phyloP scores from a whole-genome alignment of 2,113 vertebrate species.

The Ctenodactylus gundi region DNA sequence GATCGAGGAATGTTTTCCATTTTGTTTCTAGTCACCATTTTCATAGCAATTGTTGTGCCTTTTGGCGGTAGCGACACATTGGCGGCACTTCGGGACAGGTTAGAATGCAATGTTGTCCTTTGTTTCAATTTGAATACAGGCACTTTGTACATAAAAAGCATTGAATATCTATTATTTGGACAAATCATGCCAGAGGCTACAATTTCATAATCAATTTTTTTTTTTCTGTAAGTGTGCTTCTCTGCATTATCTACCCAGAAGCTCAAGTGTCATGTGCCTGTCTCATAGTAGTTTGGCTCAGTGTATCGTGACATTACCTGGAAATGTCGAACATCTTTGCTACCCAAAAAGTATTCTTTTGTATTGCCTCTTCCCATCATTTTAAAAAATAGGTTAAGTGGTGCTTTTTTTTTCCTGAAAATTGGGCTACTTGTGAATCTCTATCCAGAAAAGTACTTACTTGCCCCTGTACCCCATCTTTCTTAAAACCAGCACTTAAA shows the following conservation, averaged over 20 bases:
- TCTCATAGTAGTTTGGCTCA: background rate
- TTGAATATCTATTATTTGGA: conserved; percentile 28
- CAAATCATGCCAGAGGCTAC: background rate
- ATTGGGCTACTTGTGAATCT: background rate
- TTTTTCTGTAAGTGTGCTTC: conserved; percentile 30
- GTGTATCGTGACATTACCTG: background rate
- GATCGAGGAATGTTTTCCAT: background rate
- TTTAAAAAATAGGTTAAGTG: background rate
- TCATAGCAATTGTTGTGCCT: background rate
- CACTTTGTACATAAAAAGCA: background rate
- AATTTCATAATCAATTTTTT: conserved; percentile 1
- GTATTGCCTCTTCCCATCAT: background rate
- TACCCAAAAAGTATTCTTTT: background rate
- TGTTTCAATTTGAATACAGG: background rate
- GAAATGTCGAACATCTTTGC: background rate
- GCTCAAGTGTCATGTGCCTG: background rate
- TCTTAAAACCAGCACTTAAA: conserved; percentile 1
- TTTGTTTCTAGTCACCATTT: conserved; percentile 21
- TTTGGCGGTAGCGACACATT: background rate
- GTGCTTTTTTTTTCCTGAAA: background rate
- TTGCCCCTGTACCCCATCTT: background rate
- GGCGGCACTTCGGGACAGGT: background rate
- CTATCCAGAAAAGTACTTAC: conserved; percentile 3
- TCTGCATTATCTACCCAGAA: background rate
- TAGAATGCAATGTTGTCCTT: background rate